These are phyloP conservation scores for Passer montanus DNA, from an alignment of 2,113 vertebrate species.

Conservation along the genomic window DNA sequence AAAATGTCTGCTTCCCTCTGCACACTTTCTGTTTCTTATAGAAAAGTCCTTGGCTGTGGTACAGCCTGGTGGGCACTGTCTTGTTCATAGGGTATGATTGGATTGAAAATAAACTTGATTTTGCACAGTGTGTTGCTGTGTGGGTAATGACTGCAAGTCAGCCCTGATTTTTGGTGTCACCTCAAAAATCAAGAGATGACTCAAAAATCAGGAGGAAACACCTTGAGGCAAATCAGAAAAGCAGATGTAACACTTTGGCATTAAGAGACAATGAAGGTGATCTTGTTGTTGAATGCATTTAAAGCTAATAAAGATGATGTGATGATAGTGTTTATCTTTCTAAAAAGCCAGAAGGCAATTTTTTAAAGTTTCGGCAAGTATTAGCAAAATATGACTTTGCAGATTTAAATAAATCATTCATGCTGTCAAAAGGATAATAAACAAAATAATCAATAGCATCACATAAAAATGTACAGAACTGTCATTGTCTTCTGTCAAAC, in stretches of 20 bases:
- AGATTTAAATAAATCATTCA: constrained; percentile 28
- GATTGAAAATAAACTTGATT: background rate
- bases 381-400: constrained; percentile 14
- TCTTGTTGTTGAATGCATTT: background rate
- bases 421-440: constrained; percentile 26
- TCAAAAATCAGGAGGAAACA: background rate
- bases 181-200: background rate
- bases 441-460: constrained; percentile 55
- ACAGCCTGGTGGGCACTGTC: background rate
- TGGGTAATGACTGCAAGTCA: background rate
- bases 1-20: background rate
- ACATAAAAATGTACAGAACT: constrained; percentile 64
- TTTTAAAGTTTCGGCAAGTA: constrained; percentile 13
- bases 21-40: background rate
- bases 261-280: background rate
- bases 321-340: background rate
- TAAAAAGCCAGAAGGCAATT: background rate
- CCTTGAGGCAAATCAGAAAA: background rate
- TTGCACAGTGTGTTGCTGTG: background rate
- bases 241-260: background rate
- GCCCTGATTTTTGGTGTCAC: background rate
- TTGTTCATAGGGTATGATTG: background rate
- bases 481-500: constrained; percentile 60
- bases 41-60: background rate
- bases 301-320: constrained; percentile 3